Evolutionary conservation across 1,140 invertebrate species (phyloP), one percentile per base, ranked within the genome.

Genomic region (Apocrypta bakeri): DNA sequence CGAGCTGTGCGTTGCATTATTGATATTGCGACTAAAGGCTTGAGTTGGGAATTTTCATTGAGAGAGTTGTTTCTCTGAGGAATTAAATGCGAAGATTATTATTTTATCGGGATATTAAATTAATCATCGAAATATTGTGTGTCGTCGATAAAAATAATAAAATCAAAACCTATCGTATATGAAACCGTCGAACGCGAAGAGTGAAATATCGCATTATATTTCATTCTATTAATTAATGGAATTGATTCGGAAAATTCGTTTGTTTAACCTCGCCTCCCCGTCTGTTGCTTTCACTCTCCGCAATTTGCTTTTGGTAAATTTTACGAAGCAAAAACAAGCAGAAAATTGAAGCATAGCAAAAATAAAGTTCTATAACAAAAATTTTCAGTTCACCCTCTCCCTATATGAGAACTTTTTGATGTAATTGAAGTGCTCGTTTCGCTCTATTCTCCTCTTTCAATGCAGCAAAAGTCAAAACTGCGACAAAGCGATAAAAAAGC

Each of bases 341-440:
- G 6, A 56, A 56, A 56, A 56, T 56, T n/a, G 4, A n/a, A 56
- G 48, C 48, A 56, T 56, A 4, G 48, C 48, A 56, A n/a, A 56
- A n/a, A 56, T 56, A 56, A 56, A 56, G 48, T 56, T 56, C 48
- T 56, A n/a, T n/a, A 56, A 56, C 21, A 21, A 56, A 56, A 56
- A 56, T 56, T 2, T 56, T 56, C 48, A n/a, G 48, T 21, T 56
- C 11, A 1, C 6, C 17, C 3, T 17, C 48, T 6, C 48, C 64
- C 9, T 7, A 25, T 14, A 11, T 21, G 29, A n/a, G 17, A 56
- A 71, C 66, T 84, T 79, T 82, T 24, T 83, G 56, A 56, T 72
- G 72, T 40, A 72, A 72, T 72, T 71, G 27, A 24, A 31, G 29
- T 63, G 24, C 64, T n/a, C 24, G 24, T 56, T 78, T 71, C 14